These are phyloP conservation scores for Cryptops parisi DNA, from an alignment of 2,888 invertebrate genomes.

Conservation along the genomic window DNA sequence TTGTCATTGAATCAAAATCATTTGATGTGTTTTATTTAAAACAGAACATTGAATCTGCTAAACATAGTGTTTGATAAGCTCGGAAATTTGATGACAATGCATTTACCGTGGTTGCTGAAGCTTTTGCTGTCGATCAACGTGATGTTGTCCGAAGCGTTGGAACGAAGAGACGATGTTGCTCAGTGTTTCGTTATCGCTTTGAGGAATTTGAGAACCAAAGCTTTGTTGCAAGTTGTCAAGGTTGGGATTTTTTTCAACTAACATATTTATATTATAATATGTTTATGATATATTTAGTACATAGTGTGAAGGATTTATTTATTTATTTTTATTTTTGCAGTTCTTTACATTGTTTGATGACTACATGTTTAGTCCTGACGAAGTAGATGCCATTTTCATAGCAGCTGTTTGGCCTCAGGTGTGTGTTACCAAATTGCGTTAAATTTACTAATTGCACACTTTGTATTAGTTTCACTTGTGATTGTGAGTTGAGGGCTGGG, in stretches of 20 bases:
- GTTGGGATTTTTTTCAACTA: not conserved
- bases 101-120: conserved; percentile 54
- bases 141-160: conserved; percentile 46
- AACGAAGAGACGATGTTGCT: conserved; percentile 27
- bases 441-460: too few species aligned
- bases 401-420: conserved; percentile 66
- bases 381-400: conserved; percentile 58
- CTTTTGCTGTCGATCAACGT: conserved; percentile 54
- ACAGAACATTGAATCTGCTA: conserved; percentile 51
- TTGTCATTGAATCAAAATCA: too few species aligned
- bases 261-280: not conserved
- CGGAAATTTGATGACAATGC: conserved; percentile 51
- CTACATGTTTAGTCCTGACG: conserved; percentile 53
- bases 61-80: conserved; percentile 65
- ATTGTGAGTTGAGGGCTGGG: too few species aligned
- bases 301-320: too few species aligned
- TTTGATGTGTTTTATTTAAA: not conserved
- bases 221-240: not conserved
- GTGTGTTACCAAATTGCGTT: too few species aligned
- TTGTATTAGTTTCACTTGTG: too few species aligned
- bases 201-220: conserved; percentile 25
- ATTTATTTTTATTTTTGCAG: conserved; percentile 30
- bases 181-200: conserved; percentile 25
- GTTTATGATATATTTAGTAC: not conserved
- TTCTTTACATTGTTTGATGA: conserved; percentile 66